Base-by-base conservation (phyloP, 2,113 vertebrate genomes). In the Thamnaconus septentrionalis region DNA sequence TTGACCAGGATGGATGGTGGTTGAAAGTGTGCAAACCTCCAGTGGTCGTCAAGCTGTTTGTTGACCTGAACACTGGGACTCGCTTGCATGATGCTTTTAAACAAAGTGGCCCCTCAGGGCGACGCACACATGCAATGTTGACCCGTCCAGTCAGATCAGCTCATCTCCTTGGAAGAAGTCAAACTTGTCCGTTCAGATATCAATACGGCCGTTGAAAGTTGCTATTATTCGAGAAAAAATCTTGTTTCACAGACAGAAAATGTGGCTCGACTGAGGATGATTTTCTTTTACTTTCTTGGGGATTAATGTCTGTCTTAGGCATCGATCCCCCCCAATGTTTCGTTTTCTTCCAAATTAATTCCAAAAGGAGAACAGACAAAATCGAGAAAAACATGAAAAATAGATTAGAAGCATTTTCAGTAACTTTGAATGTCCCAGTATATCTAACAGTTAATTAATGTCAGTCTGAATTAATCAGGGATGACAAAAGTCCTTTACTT, bases 21-120 rank as follows among this genome's bases (percentile, higher is more conserved):
- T 31, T 31, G 18, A 31, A 31, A 31, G 18, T 51, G 7, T 0
- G 47, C 31, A 47, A 56, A 31, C 18, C 18, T 2, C 49, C 39
- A 10, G 5, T 51, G 11, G 11, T 31, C 64, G 60, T 69, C 61
- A 8, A 66, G 7, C n/a, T 62, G 52, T 58, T 66, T 51, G 72
- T 52, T 51, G 3, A 75, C 69, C 42, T 56, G 39, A 69, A 69
- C 51, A 71, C 39, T 75, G 75, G 49, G 59, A 73, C 45, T 60
- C 12, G 70, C 59, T 59, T 66, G 53, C 56, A 67, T 69, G 49
- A 58, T 83, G 64, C 75, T 82, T 83, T 80, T 74, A 76, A 44
- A 76, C 53, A 75, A 76, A 78, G 68, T 73, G 18, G 18, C 18
- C 18, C 18, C 18, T 31, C 18, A 31, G 18, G 18, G 18, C 18